phyloP scores from a whole-genome alignment of 92 coral and sea anemone species.

The Palythoa caribaeorum region DNA sequence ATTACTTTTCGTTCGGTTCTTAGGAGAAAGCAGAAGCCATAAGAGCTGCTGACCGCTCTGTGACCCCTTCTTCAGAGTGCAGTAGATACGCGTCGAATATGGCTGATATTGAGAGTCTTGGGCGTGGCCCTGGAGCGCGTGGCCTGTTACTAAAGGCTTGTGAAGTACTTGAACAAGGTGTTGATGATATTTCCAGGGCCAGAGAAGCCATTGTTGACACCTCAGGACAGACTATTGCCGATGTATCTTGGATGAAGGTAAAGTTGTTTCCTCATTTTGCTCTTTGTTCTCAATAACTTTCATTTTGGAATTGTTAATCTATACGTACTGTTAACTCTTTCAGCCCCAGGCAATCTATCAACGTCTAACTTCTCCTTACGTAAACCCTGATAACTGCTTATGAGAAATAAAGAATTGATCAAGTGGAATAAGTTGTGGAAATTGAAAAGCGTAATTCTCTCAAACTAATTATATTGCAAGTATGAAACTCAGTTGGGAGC shows the following conservation, averaged over 20 bases:
- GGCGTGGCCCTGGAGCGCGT: constrained; percentile 68
- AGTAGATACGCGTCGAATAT: constrained; percentile 62
- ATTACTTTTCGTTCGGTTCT: background rate
- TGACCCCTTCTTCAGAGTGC: constrained; percentile 54
- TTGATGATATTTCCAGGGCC: constrained; percentile 74
- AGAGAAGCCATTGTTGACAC: constrained; percentile 74
- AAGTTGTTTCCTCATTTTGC: background rate
- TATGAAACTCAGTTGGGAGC: too few species aligned
- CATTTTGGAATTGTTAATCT: too few species aligned
- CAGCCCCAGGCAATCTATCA: too few species aligned
- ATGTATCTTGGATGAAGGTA: constrained; percentile 82
- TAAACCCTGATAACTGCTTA: too few species aligned
- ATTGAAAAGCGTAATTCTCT: too few species aligned
- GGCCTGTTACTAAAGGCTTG: constrained; percentile 72
- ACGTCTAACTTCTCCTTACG: too few species aligned
- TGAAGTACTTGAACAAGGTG: constrained; percentile 74
- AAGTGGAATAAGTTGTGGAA: too few species aligned
- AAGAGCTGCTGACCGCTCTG: constrained; percentile 20
- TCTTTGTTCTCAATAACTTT: too few species aligned
- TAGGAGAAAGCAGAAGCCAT: constrained; percentile 18
- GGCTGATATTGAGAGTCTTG: constrained; percentile 59
- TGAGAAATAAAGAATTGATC: too few species aligned
- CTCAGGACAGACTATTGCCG: constrained; percentile 70
- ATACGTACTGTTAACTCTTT: too few species aligned
- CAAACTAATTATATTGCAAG: too few species aligned